Conservation (phyloP, 2,113 vertebrate genomes). For the Mustelus asterias region DNA sequence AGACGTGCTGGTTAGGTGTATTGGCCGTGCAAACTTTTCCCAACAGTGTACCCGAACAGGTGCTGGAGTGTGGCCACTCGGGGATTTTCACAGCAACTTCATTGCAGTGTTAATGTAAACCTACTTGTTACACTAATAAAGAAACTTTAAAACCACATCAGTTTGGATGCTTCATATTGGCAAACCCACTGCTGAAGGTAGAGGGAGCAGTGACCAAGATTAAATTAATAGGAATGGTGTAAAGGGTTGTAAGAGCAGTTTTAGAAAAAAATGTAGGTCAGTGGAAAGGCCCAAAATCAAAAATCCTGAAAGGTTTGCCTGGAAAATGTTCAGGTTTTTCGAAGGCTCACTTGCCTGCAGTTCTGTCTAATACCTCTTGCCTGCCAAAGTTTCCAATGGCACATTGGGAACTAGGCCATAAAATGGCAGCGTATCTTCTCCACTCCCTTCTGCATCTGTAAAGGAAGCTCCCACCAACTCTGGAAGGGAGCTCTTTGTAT, state of each 20-base stretch:
- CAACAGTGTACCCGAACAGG: too few relatives aligned
- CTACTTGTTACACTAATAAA: too few relatives aligned
- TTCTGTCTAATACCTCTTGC: neutral
- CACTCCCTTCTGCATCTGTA: neutral
- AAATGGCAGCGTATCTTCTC: neutral
- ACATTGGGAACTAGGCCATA: neutral
- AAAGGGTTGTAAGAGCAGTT: neutral
- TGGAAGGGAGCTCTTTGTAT: neutral
- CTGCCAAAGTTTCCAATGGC: neutral
- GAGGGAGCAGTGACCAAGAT: neutral
- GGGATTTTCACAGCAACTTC: too few relatives aligned
- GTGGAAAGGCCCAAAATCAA: neutral
- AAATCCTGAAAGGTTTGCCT: neutral
- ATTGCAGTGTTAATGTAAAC: too few relatives aligned
- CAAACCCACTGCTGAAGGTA: neutral
- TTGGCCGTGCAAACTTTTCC: too few relatives aligned
- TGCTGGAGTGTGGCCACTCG: too few relatives aligned
- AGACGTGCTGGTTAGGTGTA: too few relatives aligned
- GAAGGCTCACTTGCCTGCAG: neutral
- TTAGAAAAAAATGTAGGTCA: neutral
- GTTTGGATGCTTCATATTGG: neutral
- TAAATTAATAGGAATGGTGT: neutral
- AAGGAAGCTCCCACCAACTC: neutral
- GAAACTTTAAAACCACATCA: neutral
- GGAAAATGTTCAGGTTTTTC: neutral